phyloP scores from a whole-genome alignment of 2,888 invertebrate genomes.

The Amphipyra tragopoginis region DNA sequence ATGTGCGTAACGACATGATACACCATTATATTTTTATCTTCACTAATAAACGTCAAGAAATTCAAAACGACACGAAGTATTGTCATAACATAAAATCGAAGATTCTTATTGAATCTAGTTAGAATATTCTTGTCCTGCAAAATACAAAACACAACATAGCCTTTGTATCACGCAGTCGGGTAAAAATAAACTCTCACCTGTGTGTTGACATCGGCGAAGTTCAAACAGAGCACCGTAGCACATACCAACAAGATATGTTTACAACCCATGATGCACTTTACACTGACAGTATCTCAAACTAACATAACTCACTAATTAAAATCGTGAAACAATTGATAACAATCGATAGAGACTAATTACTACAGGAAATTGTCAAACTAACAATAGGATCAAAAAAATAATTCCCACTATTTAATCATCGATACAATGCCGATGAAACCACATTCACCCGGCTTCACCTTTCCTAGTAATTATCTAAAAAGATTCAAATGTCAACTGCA shows the following conservation, averaged over 20 bases:
- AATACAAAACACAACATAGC: not conserved
- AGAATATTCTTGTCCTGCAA: constrained; percentile 12
- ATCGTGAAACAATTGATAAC: constrained; percentile 15
- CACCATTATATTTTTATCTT: no score
- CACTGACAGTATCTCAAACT: constrained; percentile 60
- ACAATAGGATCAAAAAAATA: constrained; percentile 49
- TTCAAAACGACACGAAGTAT: no score
- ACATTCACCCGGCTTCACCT: constrained; percentile 58
- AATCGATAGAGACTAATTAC: constrained; percentile 43
- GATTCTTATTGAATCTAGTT: not conserved
- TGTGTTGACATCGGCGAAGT: constrained; percentile 62
- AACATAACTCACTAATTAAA: constrained; percentile 56
- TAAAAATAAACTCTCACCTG: constrained; percentile 66
- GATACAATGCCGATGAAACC: constrained; percentile 51
- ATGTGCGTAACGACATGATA: no score
- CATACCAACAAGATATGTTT: constrained; percentile 70
- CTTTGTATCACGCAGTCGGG: no score
- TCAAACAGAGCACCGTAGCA: constrained; percentile 66
- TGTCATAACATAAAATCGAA: not conserved
- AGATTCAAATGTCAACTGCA: constrained; percentile 47
- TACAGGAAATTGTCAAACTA: constrained; percentile 42
- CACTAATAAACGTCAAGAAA: no score
- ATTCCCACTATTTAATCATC: constrained; percentile 52
- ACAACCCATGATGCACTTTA: constrained; percentile 69
- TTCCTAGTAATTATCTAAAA: constrained; percentile 48